phyloP scores from a whole-genome alignment of 2,797 vertebrate genomes.

The Pipistrellus pygmaeus region DNA sequence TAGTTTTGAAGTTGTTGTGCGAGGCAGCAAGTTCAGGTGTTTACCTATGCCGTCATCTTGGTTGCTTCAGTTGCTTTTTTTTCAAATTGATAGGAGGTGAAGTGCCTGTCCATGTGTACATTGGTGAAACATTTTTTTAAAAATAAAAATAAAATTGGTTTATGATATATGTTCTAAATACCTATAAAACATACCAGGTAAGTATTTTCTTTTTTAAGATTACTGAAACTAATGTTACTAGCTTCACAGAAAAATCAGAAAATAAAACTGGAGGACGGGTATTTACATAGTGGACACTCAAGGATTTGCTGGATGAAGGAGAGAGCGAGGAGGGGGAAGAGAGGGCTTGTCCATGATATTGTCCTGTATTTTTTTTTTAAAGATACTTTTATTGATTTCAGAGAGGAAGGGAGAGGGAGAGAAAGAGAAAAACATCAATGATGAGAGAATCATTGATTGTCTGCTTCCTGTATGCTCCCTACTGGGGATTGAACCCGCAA shows the following conservation, averaged over 20 bases:
- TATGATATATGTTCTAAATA: background rate
- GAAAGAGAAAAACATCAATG: too few species aligned
- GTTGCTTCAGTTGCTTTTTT: constrained; percentile 34
- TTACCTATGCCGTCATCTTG: too few species aligned
- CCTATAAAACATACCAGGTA: background rate
- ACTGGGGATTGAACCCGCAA: too few species aligned
- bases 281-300: background rate
- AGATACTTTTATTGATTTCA: too few species aligned
- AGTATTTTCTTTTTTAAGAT: background rate
- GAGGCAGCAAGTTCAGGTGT: too few species aligned
- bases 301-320: background rate
- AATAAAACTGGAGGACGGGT: background rate
- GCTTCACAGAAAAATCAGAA: constrained; percentile 5
- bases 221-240: background rate
- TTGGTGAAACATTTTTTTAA: background rate
- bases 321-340: background rate
- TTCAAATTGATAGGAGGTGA: constrained; percentile 13
- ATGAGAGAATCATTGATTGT: too few species aligned
- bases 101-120: background rate
- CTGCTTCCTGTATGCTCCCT: too few species aligned
- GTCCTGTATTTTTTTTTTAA: background rate
- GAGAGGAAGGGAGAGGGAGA: too few species aligned
- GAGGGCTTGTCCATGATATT: fast-evolving
- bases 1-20: too few species aligned
- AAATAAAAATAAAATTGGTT: background rate